Evolutionary conservation across 2,888 invertebrate species (phyloP), one percentile per base, ranked within the genome.

Genomic region (Cantharis nigra): DNA sequence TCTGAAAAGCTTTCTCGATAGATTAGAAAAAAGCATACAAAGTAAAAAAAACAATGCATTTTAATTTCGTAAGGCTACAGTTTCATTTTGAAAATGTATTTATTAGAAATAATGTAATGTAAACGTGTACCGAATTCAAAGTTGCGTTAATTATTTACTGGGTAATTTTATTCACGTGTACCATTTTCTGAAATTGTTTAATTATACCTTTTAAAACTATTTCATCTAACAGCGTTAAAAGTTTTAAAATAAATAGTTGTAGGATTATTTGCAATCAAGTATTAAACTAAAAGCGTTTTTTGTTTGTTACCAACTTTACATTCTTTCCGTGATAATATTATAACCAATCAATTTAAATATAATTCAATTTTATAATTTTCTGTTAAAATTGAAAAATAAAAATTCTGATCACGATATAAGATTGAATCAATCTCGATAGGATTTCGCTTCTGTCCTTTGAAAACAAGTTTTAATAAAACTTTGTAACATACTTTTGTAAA

Each of bases 341-440:
- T 13, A 49, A n/a, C 49, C 13, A 49, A 49, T 49, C 49, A 49
- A 49, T 49, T n/a, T 49, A 49, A 33, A 49, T 49, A 49, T n/a
- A n/a, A n/a, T 49, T 49, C n/a, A 49, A 49, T 49, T 49, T 49
- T 9, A 49, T 49, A 49, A 49, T 49, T 70, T 49, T 2, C 49
- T n/a, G n/a, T 49, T 49, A 49, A 49, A 49, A n/a, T 49, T 49
- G 49, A 49, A 49, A 49, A n/a, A 49, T 49, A n/a, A 63, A 70
- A 71, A 79, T 79, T 79, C 79, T 74, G 78, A 79, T 79, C 79
- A 79, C 79, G 79, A 65, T 70, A 77, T 74, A 79, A 74, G 76
- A 79, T 78, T 79, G 79, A 79, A 77, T 79, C 79, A 79, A 79
- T 78, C 76, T 78, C 69, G 76, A 78, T 71, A 75, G 78, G 74